These are phyloP conservation scores for Danaus melanippus DNA, from an alignment of 1,140 invertebrate species.

Conservation along the genomic window DNA sequence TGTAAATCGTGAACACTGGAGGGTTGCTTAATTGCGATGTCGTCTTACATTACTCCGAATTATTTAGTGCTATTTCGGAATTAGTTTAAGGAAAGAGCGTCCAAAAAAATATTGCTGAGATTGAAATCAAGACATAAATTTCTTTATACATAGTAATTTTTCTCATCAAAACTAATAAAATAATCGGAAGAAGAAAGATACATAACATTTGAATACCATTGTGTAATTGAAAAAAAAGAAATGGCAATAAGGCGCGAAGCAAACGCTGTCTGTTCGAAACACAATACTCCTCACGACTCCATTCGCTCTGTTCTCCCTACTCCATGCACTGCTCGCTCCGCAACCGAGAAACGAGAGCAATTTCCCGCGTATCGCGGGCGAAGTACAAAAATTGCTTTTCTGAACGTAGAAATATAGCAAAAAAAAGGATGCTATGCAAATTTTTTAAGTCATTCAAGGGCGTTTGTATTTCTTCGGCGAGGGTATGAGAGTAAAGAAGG, in stretches of 20 bases:
- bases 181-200: too few species aligned
- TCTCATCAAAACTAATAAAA: too few species aligned
- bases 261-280: conserved; percentile 46
- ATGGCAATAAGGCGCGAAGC: conserved; percentile 55
- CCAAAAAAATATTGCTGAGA: conserved; percentile 1
- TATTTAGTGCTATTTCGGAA: conserved; percentile 20
- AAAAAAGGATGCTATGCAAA: conserved; percentile 60
- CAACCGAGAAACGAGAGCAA: conserved; percentile 45
- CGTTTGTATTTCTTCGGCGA: conserved; percentile 66
- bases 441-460: conserved; percentile 70
- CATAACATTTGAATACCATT: background rate
- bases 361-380: conserved; percentile 65
- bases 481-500: conserved; percentile 62
- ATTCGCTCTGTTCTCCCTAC: conserved; percentile 47
- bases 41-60: conserved; percentile 26
- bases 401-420: conserved; percentile 65
- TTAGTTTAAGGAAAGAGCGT: too few species aligned
- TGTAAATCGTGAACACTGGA: conserved; percentile 34
- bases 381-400: conserved; percentile 71
- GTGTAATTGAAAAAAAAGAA: conserved; percentile 25
- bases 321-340: conserved; percentile 23
- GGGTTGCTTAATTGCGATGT: conserved; percentile 29
- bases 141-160: background rate
- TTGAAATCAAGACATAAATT: conserved; percentile 3
- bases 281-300: conserved; percentile 52